Base-by-base conservation (phyloP, 2,888 invertebrate species). In the Pomacea canaliculata region DNA sequence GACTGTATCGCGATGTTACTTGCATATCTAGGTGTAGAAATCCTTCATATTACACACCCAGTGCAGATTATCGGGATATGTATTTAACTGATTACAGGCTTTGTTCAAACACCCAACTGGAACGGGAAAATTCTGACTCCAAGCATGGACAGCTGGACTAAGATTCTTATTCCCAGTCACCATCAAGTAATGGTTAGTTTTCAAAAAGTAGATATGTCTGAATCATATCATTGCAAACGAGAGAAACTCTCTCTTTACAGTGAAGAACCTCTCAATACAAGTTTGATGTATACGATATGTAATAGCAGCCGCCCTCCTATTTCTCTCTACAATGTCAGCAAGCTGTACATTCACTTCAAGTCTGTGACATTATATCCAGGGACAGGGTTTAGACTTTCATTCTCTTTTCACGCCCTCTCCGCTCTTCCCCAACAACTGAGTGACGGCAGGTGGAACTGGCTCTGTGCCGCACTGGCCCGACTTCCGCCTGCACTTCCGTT, bases 31-130 rank as follows among this genome's bases (percentile, higher is more conserved):
- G 23, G 23, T 23, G 23, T 23, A 23, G 23, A 23, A 23, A 23
- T 23, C 23, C 23, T 23, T 23, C 23, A 23, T 23, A 23, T 23
- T 23, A 23, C 23, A 23, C 23, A 23, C 23, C 23, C 23, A 23
- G 23, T 23, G 23, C 37, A 37, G 37, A 5, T 37, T 37, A 37
- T 37, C 37, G 5, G 37, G 37, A 37, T 37, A 16, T 56, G 10
- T 56, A 2, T 56, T 10, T 16, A 16, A 10, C 10, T 56, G 10
- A 10, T 16, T 56, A 16, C 73, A 73, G 73, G 73, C 19, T 59
- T 16, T 46, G 27, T 73, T 7, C 73, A 73, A 51, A 73, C 73
- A 5, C 73, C 73, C 18, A 12, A 56, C n/a, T 73, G 73, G 73
- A 59, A 67, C 46, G 73, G 73, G 7, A 46, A 59, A 56, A 65